These are phyloP conservation scores for Rugalucina vietnamica DNA, from an alignment of 2,888 invertebrate species.

Conservation along the genomic window DNA sequence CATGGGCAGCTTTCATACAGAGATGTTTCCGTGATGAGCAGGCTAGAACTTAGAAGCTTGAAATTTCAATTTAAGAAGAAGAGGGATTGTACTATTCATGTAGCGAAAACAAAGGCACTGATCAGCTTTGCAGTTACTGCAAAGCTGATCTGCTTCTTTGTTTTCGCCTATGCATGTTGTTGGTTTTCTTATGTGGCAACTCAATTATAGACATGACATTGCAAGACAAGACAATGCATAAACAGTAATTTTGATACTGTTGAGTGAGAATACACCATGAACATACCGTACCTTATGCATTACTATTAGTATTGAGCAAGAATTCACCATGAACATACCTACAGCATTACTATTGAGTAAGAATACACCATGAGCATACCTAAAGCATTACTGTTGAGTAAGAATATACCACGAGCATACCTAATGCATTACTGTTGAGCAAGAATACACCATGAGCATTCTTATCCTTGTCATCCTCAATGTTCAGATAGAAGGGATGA, in stretches of 20 bases:
- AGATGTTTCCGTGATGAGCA: no score
- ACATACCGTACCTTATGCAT: slow-evolving; percentile 86
- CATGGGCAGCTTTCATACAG: no score
- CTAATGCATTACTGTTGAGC: slow-evolving; percentile 91
- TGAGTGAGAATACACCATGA: slow-evolving; percentile 87
- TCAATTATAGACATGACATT: no score
- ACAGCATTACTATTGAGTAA: slow-evolving; percentile 79
- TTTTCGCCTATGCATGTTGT: no score
- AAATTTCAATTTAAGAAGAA: no score
- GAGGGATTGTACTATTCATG: no score
- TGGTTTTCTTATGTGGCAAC: no score
- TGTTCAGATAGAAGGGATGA: slow-evolving; percentile 92
- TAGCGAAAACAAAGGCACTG: no score
- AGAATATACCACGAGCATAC: slow-evolving; percentile 87
- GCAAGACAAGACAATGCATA: no score
- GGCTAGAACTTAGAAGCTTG: no score
- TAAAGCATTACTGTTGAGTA: slow-evolving; percentile 91
- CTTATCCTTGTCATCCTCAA: slow-evolving; percentile 87
- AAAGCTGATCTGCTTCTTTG: no score
- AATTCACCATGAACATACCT: slow-evolving; percentile 87
- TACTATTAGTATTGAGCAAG: slow-evolving; percentile 90
- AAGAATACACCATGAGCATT: slow-evolving; percentile 88
- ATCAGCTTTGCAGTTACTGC: no score
- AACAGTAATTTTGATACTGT: slow-evolving; percentile 14
- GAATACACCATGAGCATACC: slow-evolving; percentile 86